A percentile compares a stretch with the other conserved stretches of the same genome.
These are phyloP conservation scores for Drosophila sulfurigaster DNA, from an alignment of 1,140 invertebrate genomes.

Conservation along the genomic window DNA sequence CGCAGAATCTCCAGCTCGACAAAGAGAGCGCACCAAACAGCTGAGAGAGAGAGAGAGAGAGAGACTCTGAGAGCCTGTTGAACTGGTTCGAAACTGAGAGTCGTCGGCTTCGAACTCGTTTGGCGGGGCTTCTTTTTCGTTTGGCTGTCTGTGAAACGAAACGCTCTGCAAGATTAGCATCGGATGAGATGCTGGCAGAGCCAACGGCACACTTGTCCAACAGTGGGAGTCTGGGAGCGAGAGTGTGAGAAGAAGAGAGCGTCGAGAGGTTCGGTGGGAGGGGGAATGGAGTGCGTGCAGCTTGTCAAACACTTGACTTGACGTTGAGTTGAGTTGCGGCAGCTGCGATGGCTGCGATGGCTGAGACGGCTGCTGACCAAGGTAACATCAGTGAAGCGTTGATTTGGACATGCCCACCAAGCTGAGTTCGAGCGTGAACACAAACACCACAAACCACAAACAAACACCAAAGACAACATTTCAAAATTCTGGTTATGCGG, in stretches of 20 bases:
- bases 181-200: slow-evolving; percentile 47
- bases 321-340: slow-evolving; percentile 34
- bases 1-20: slow-evolving; percentile 47
- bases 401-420: slow-evolving; percentile 40
- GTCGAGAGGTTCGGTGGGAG: background rate
- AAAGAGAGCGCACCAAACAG: slow-evolving; percentile 14
- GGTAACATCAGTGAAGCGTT: slow-evolving; percentile 64
- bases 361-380: slow-evolving; percentile 42
- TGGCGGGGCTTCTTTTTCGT: slow-evolving; percentile 36
- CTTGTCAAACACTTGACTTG: slow-evolving; percentile 74
- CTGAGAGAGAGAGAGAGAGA: slow-evolving; percentile 18
- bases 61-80: slow-evolving; percentile 37
- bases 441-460: background rate
- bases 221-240: background rate
- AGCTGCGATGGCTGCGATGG: background rate
- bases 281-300: slow-evolving; percentile 12
- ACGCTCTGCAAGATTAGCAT: slow-evolving; percentile 65
- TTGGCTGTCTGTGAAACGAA: slow-evolving; percentile 44
- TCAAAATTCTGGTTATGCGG: slow-evolving; percentile 43
- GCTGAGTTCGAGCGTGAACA: slow-evolving; percentile 35
- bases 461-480: slow-evolving; percentile 13
- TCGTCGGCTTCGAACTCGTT: slow-evolving; percentile 50
- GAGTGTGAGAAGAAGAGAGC: background rate
- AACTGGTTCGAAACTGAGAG: slow-evolving; percentile 48
- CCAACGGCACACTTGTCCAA: slow-evolving; percentile 51